Conservation (phyloP, 2,113 vertebrate species). For the Nibea albiflora region DNA sequence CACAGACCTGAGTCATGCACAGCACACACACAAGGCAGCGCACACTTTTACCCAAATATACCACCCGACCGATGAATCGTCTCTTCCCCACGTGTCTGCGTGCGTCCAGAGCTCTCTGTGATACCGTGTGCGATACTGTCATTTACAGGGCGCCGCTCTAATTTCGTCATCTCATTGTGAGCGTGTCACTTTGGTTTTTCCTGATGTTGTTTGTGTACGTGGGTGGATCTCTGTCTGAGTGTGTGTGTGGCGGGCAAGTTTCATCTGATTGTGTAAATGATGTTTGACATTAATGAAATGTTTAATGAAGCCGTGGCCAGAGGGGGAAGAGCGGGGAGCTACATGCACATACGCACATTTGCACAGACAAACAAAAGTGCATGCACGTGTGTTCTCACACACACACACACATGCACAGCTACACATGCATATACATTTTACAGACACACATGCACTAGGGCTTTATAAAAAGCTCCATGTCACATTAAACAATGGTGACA, state of each 20-base stretch:
- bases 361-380: neutral
- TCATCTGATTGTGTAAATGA: constrained; percentile 67
- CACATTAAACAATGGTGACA: constrained; percentile 60
- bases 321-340: constrained; percentile 47
- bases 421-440: neutral
- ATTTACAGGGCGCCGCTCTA: constrained; percentile 24
- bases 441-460: neutral
- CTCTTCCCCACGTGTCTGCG: neutral
- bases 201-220: constrained; percentile 20
- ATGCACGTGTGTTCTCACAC: neutral
- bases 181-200: constrained; percentile 33
- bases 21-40: neutral
- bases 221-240: constrained; percentile 4
- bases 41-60: constrained; percentile 6
- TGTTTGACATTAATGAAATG: constrained; percentile 81
- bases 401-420: neutral
- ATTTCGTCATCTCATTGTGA: constrained; percentile 28
- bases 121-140: constrained; percentile 5
- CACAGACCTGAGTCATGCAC: too few species aligned
- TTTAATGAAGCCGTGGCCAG: constrained; percentile 77
- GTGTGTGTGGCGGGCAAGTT: constrained; percentile 25
- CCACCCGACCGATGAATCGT: neutral
- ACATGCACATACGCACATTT: constrained; percentile 34
- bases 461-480: constrained; percentile 55
- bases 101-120: constrained; percentile 1